Evolutionary conservation across 2,888 invertebrate genomes (phyloP).

Genomic region (Autographa gamma): DNA sequence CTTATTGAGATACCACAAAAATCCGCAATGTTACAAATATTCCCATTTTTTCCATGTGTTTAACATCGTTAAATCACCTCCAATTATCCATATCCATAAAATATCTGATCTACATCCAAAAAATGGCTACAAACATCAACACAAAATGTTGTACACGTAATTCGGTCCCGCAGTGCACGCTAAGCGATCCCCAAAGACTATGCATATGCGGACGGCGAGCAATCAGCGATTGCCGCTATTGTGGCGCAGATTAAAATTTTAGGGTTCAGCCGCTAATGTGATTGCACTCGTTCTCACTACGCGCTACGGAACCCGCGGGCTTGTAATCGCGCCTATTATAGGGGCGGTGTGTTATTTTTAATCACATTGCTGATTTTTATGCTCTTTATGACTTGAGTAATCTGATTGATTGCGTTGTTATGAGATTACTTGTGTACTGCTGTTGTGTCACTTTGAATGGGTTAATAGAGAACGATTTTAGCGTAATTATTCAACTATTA

Average conservation of each 20-base stretch:
- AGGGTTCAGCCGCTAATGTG: conserved; percentile 88
- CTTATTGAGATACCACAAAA: too few species aligned
- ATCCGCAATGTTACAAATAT: too few species aligned
- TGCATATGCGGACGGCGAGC: conserved; percentile 86
- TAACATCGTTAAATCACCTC: too few species aligned
- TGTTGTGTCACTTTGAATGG: not conserved
- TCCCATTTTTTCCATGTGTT: too few species aligned
- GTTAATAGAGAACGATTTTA: not conserved
- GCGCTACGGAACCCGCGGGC: conserved; percentile 75
- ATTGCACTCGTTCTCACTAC: conserved; percentile 83
- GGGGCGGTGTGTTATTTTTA: conserved; percentile 83
- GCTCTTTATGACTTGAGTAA: conserved; percentile 50
- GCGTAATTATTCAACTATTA: too few species aligned
- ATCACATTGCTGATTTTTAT: conserved; percentile 75
- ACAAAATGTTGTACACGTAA: conserved; percentile 18
- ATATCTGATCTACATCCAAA: not conserved
- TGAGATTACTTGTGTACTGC: conserved; percentile 27
- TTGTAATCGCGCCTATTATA: conserved; percentile 78
- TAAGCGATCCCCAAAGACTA: conserved; percentile 88
- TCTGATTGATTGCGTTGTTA: conserved; percentile 57
- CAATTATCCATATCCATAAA: not conserved
- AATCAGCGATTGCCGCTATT: conserved; percentile 87
- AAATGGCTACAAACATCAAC: not conserved
- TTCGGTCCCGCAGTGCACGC: conserved; percentile 71
- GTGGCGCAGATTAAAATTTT: conserved; percentile 88